Evolutionary conservation across 2,113 vertebrate genomes (phyloP), one percentile per base, ranked within the genome.

Genomic region (Fulmarus glacialis): DNA sequence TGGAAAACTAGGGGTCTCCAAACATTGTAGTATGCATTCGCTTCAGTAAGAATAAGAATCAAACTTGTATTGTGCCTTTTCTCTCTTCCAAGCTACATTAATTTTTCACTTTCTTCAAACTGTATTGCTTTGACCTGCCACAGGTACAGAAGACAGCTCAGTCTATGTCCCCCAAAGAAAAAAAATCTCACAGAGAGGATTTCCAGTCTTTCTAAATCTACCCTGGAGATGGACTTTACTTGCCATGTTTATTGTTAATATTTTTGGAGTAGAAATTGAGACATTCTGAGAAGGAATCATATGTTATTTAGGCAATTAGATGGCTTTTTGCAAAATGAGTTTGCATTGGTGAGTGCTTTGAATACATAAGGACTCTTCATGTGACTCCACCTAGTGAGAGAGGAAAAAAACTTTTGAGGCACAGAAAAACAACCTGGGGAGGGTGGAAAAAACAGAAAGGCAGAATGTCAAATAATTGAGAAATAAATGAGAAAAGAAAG

Each of bases 21-120:
- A 50, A 36, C 5, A 23, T 6, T 75, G 12, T 12, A 48, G 9
- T 15, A 42, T 36, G 5, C 8, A n/a, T 63, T 77, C 0, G 0
- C 11, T 78, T 66, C 30, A 52, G 14, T 52, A 73, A 90, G 63
- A 56, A 64, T 23, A 42, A 52, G 9, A 40, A 52, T 86, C 12
- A 38, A 20, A 13, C 5, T 56, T 67, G 2, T 50, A 50, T n/a
- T 15, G 1, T 58, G 13, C 17, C 4, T 50, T 68, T 55, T 94
- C 11, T 56, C 2, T 62, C 36, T 82, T 59, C 19, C 16, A 86
- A 58, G 58, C 2, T 21, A 11, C 8, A 18, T 42, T 58, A 19
- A 40, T 71, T 40, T 63, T 43, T 77, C 40, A 22, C 12, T 68
- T 81, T 64, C 13, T 56, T 26, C 34, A 60, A 73, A 60, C 13